Evolutionary conservation across 2,888 invertebrate genomes (phyloP), one percentile per base, ranked within the genome.

Genomic region (Villa cingulata): DNA sequence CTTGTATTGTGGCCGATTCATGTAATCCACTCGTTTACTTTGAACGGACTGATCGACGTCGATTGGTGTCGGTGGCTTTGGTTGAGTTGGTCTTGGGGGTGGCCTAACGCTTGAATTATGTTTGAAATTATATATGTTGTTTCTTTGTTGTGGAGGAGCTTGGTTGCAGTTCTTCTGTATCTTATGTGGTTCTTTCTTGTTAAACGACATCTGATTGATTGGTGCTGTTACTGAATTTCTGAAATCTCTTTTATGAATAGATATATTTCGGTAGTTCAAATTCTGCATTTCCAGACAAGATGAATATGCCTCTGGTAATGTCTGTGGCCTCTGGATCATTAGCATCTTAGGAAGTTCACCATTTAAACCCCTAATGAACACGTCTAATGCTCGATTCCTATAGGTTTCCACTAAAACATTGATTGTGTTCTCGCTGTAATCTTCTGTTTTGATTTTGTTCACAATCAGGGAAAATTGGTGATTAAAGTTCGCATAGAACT

Each of bases 221-320:
- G 44, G 38, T 27, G 44, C 20, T 16, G 44, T 38, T 29, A 44
- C 9, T 14, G 18, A 9, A 17, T 27, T 44, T 7, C 16, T 27
- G 1, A 23, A 16, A 17, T 44, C 9, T 20, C 15, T 16, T 18
- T 43, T 42, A 6, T 38, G 48, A 15, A 48, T 37, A 3, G 38
- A 9, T 3, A 43, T 14, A 36, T 41, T 51, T 14, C 43, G 16
- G 27, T 27, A 48, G 19, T 45, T 32, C 1, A 48, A 40, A 23
- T 43, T 51, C 37, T 48, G 42, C 1, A 44, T 37, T 38, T 48
- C 32, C 23, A 44, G 27, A n/a, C 48, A 53, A 20, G 46, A 46
- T 15, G 49, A 19, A 38, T 51, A 53, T 3, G 49, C 50, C 20
- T 52, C 50, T 32, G 46, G 52, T 3, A 50, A 41, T 27, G 47